phyloP scores from a whole-genome alignment of 2,888 invertebrate species.

The Caenorhabditis japonica region DNA sequence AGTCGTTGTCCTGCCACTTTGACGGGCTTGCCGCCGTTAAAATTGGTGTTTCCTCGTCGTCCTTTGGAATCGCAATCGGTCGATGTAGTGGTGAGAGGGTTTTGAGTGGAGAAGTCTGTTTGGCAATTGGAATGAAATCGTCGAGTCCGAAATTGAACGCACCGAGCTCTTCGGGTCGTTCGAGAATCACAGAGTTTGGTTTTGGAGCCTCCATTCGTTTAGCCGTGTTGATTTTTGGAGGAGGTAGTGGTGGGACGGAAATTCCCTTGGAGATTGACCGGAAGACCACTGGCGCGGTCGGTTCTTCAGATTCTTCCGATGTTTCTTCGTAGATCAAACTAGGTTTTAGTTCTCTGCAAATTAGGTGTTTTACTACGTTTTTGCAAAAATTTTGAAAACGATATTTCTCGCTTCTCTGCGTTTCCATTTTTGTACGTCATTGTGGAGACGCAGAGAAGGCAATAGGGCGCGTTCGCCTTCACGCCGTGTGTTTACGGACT shows the following conservation, averaged over 20 bases:
- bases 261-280: conserved; percentile 22
- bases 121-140: conserved; percentile 32
- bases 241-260: not conserved
- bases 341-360: conserved; percentile 25
- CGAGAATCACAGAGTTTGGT: conserved; percentile 41
- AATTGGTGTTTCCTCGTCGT: conserved; percentile 35
- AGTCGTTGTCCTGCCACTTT: conserved; percentile 16
- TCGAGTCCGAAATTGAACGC: conserved; percentile 32
- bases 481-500: too few relatives aligned
- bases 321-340: conserved; percentile 6
- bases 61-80: conserved; percentile 14
- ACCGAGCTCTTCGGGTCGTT: conserved; percentile 30
- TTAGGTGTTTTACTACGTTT: too few relatives aligned
- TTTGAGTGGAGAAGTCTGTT: conserved; percentile 22
- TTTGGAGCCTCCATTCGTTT: conserved; percentile 34
- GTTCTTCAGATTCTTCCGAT: not conserved
- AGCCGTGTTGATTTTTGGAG: conserved; percentile 38
- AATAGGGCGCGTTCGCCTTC: too few relatives aligned
- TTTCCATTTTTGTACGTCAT: too few relatives aligned
- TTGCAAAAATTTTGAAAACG: too few relatives aligned
- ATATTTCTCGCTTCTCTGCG: too few relatives aligned
- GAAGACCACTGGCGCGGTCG: conserved; percentile 12
- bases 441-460: too few relatives aligned
- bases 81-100: conserved; percentile 28
- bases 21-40: conserved; percentile 27